These are phyloP conservation scores for Dipodomys stephensi DNA, from an alignment of 2,113 vertebrate species.

Conservation along the genomic window DNA sequence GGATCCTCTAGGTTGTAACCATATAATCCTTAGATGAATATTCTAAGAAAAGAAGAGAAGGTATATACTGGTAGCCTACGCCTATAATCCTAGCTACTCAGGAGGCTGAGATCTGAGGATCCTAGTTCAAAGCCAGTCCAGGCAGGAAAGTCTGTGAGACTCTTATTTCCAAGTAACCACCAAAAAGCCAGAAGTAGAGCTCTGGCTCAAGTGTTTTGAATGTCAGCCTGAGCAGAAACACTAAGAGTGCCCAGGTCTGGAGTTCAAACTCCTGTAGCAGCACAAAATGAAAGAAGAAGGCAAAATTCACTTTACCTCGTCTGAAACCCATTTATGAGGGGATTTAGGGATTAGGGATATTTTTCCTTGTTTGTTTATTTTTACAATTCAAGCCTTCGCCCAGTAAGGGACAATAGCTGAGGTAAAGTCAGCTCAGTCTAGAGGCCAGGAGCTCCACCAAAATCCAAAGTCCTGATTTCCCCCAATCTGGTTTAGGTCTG, in stretches of 20 bases:
- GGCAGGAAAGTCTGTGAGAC: too few relatives aligned
- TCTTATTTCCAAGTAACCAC: too few relatives aligned
- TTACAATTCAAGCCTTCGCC: background rate
- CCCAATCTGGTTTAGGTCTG: background rate
- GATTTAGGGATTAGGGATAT: background rate
- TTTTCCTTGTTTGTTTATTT: background rate
- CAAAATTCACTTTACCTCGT: conserved; percentile 25
- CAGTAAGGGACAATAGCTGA: background rate
- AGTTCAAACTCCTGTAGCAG: too few relatives aligned
- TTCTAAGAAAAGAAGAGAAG: background rate
- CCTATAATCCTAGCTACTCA: too few relatives aligned
- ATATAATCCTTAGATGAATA: conserved; percentile 13
- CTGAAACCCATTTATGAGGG: conserved; percentile 15
- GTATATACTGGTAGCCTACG: too few relatives aligned
- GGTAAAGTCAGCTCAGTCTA: background rate
- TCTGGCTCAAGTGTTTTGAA: too few relatives aligned
- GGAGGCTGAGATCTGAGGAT: too few relatives aligned
- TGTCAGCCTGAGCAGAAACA: too few relatives aligned
- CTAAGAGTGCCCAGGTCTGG: too few relatives aligned
- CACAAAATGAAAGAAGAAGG: background rate
- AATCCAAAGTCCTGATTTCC: background rate
- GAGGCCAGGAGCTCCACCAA: background rate
- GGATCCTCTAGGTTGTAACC: conserved; percentile 35
- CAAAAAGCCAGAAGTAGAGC: too few relatives aligned
- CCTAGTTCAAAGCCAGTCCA: too few relatives aligned